phyloP scores from a whole-genome alignment of 1,140 invertebrate species.

The Prorops nasuta region DNA sequence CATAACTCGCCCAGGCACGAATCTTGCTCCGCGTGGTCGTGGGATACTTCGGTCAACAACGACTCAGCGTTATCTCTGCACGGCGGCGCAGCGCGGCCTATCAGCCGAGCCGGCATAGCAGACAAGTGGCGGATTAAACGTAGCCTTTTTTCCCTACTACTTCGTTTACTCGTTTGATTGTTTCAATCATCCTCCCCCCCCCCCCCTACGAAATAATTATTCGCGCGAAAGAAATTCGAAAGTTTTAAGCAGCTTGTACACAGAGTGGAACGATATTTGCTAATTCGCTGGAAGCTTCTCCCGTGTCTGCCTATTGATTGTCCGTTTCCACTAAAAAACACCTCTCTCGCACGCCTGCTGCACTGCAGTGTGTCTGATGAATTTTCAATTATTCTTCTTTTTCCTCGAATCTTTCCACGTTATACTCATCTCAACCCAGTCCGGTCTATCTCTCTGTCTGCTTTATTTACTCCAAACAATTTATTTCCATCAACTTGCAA shows the following conservation, averaged over 20 bases:
- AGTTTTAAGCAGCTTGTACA: constrained; percentile 34
- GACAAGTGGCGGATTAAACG: constrained; percentile 24
- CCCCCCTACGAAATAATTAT: constrained; percentile 23
- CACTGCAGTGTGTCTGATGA: no score
- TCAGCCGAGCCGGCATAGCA: no score
- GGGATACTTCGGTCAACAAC: constrained; percentile 44
- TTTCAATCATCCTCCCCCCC: constrained; percentile 29
- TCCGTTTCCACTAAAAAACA: no score
- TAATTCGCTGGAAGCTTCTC: no score
- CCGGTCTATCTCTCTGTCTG: no score
- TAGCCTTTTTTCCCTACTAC: constrained; percentile 20
- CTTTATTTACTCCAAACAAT: no score
- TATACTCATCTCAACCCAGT: no score
- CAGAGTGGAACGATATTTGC: constrained; percentile 27
- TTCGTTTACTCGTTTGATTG: constrained; percentile 32
- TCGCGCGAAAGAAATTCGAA: constrained; percentile 29
- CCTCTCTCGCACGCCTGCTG: no score
- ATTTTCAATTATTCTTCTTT: no score
- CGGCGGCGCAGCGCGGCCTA: constrained; percentile 36
- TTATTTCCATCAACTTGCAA: no score
- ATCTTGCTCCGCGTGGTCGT: constrained; percentile 17
- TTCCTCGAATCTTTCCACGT: no score
- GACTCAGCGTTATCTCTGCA: constrained; percentile 35
- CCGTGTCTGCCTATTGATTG: no score
- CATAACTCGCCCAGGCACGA: constrained; percentile 27